Evolutionary conservation across 2,888 invertebrate genomes (phyloP).

Genomic region (Agrochola lota): DNA sequence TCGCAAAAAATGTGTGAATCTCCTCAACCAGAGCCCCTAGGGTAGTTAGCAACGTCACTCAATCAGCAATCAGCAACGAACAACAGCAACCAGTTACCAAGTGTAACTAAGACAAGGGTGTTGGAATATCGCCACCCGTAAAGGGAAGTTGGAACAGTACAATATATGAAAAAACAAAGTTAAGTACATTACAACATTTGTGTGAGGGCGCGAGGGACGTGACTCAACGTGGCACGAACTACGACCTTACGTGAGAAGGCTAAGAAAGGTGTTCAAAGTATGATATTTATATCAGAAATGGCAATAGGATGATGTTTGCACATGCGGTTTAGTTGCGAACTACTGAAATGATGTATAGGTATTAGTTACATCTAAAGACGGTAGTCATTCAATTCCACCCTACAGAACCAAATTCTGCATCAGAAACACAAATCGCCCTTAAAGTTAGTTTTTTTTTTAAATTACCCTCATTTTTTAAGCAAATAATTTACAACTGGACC

Average conservation of each 20-base stretch:
- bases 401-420: conserved; percentile 3
- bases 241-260: conserved; percentile 44
- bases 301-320: conserved; percentile 44
- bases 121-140: conserved; percentile 72
- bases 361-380: conserved; percentile 36
- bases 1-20: conserved; percentile 45
- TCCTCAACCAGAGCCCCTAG: conserved; percentile 35
- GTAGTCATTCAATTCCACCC: conserved; percentile 6
- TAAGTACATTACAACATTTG: conserved; percentile 82
- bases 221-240: conserved; percentile 51
- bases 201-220: conserved; percentile 57
- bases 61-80: conserved; percentile 45
- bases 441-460: background rate
- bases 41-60: conserved; percentile 44
- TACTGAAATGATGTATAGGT: conserved; percentile 45
- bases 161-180: conserved; percentile 78
- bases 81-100: conserved; percentile 79
- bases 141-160: conserved; percentile 66
- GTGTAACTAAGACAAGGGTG: conserved; percentile 81
- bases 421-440: background rate
- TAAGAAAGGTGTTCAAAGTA: conserved; percentile 35
- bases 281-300: conserved; percentile 48
- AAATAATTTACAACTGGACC: conserved; percentile 24
- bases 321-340: conserved; percentile 58
- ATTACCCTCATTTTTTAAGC: conserved; percentile 7